Percentiles rank a stretch among this genome's conserved stretches.
These are phyloP conservation scores for Drosophila algonquin DNA, from an alignment of 2,888 invertebrate genomes.

Conservation along the genomic window DNA sequence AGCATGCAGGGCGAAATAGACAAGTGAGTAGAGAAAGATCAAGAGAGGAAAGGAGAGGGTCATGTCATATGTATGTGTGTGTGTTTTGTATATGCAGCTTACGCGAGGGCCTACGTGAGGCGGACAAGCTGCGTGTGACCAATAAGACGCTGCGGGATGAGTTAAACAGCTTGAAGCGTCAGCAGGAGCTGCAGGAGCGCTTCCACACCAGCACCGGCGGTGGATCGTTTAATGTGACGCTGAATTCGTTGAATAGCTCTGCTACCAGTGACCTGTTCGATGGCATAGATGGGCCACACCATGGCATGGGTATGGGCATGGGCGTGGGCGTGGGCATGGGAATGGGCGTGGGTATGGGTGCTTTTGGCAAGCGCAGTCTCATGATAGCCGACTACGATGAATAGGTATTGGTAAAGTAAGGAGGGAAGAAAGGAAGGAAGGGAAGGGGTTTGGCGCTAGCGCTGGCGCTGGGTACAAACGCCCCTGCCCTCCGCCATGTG, in stretches of 20 bases:
- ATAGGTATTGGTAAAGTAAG: conserved; percentile 38
- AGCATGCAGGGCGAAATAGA: conserved; percentile 92
- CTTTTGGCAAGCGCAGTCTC: conserved; percentile 76
- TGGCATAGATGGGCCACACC: conserved; percentile 59
- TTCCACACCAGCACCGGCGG: conserved; percentile 53
- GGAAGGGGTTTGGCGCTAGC: conserved; percentile 28
- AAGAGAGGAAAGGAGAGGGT: background rate
- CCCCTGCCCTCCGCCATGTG: background rate
- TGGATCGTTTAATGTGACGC: conserved; percentile 64
- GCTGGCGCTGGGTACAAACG: conserved; percentile 14
- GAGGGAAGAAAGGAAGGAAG: conserved; percentile 11
- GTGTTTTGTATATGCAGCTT: conserved; percentile 57
- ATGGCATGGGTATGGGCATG: background rate
- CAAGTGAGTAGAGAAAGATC: conserved; percentile 84
- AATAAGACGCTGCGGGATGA: conserved; percentile 80
- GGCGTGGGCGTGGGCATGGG: background rate
- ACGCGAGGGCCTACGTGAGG: conserved; percentile 81
- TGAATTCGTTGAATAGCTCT: conserved; percentile 71
- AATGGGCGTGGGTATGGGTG: conserved; percentile 27
- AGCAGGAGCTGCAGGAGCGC: conserved; percentile 66
- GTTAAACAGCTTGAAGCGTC: conserved; percentile 72
- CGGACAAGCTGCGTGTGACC: conserved; percentile 75
- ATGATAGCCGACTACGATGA: conserved; percentile 81
- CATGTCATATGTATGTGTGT: background rate
- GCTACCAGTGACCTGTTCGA: conserved; percentile 74